Conservation (phyloP, 2,797 vertebrate species). For the Rhabdophis nuchalis region DNA sequence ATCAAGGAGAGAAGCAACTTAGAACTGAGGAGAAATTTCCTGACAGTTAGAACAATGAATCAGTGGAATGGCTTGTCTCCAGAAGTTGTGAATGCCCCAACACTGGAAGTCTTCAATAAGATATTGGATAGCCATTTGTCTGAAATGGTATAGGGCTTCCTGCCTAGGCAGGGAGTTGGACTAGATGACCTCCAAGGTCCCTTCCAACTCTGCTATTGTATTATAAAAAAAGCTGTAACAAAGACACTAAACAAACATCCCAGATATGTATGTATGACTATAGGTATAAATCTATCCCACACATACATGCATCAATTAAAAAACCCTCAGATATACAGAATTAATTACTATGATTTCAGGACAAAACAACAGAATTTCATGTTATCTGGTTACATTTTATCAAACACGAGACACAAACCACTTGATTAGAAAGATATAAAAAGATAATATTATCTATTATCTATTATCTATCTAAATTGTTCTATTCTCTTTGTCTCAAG, state of each 20-base stretch:
- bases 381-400: background rate
- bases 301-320: background rate
- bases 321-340: background rate
- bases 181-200: too few relatives aligned
- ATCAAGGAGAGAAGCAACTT: too few relatives aligned
- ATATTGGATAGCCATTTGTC: too few relatives aligned
- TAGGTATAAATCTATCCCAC: background rate
- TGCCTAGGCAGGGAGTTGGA: too few relatives aligned
- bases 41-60: too few relatives aligned
- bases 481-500: background rate
- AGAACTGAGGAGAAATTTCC: too few relatives aligned
- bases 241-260: background rate
- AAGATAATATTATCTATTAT: too few relatives aligned
- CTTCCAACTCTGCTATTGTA: too few relatives aligned
- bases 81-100: too few relatives aligned
- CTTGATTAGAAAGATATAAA: background rate
- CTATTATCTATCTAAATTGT: background rate
- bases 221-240: background rate
- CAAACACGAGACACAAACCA: background rate
- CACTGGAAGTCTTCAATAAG: too few relatives aligned
- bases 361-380: background rate
- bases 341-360: background rate
- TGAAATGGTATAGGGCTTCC: too few relatives aligned
- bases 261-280: background rate
- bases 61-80: too few relatives aligned